Evolutionary conservation across 2,797 vertebrate genomes (phyloP).

Genomic region (Sebastes matsubarae): DNA sequence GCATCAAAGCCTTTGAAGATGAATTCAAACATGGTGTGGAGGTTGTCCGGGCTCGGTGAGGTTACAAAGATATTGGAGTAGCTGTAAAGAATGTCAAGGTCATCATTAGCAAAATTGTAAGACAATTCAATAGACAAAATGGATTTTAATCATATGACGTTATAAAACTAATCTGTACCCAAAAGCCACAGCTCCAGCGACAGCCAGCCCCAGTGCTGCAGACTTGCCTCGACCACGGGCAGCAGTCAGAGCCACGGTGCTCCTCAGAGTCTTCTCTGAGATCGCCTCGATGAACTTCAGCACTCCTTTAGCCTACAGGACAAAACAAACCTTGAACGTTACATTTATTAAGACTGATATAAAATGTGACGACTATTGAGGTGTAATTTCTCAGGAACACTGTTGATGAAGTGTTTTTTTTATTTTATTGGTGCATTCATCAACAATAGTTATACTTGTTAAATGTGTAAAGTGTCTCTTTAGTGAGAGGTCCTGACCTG

Average conservation of each 20-base stretch:
- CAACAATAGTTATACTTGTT: no score
- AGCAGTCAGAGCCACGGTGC: slow-evolving; percentile 94
- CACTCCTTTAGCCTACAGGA: slow-evolving; percentile 90
- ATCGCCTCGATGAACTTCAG: slow-evolving; percentile 97
- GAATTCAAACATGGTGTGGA: slow-evolving; percentile 97
- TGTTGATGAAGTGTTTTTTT: not conserved
- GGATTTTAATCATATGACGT: not conserved
- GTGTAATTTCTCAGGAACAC: not conserved
- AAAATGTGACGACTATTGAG: not conserved
- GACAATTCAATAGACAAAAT: not conserved
- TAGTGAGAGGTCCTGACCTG: slow-evolving; percentile 82
- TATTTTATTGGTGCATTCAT: not conserved
- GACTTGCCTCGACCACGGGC: slow-evolving; percentile 97
- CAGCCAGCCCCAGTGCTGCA: slow-evolving; percentile 93
- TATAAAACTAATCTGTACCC: slow-evolving; percentile 81
- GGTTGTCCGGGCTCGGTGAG: slow-evolving; percentile 97
- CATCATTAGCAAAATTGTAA: not conserved
- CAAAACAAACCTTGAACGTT: not conserved
- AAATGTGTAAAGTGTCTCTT: not conserved
- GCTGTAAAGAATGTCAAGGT: slow-evolving; percentile 69
- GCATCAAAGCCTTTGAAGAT: slow-evolving; percentile 98
- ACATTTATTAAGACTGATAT: not conserved
- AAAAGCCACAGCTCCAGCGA: slow-evolving; percentile 95
- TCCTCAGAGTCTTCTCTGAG: slow-evolving; percentile 96
- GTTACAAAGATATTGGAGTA: slow-evolving; percentile 99